phyloP scores from a whole-genome alignment of 2,797 vertebrate genomes.

The Diglossa cyanea region DNA sequence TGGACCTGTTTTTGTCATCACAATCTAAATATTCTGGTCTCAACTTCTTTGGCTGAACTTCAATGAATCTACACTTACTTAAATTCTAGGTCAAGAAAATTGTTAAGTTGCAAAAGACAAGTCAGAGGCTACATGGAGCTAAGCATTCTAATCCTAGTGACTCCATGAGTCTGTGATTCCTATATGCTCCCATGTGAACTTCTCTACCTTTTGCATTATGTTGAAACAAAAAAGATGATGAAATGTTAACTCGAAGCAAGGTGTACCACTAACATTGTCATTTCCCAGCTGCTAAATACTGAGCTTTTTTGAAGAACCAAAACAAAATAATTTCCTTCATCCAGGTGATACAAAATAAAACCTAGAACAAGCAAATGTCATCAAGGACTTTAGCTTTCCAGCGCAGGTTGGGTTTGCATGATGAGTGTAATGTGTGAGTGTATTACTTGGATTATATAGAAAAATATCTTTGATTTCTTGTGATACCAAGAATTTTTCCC shows the following conservation, averaged over 20 bases:
- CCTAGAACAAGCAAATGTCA: not conserved
- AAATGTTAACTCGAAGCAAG: not conserved
- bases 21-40: not conserved
- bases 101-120: not conserved
- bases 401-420: not conserved
- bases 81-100: not conserved
- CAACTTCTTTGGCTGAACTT: not conserved
- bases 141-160: not conserved
- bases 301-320: not conserved
- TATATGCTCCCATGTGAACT: not conserved
- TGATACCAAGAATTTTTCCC: not conserved
- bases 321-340: not conserved
- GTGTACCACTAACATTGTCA: not conserved
- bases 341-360: not conserved
- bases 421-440: not conserved
- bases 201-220: not conserved
- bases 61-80: not conserved
- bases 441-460: not conserved
- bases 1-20: not conserved
- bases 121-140: not conserved
- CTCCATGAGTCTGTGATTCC: not conserved
- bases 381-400: not conserved
- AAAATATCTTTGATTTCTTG: not conserved
- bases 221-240: not conserved
- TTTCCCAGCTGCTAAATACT: not conserved